These are phyloP conservation scores for Moxostoma hubbsi DNA, from an alignment of 2,797 vertebrate genomes.

Conservation along the genomic window DNA sequence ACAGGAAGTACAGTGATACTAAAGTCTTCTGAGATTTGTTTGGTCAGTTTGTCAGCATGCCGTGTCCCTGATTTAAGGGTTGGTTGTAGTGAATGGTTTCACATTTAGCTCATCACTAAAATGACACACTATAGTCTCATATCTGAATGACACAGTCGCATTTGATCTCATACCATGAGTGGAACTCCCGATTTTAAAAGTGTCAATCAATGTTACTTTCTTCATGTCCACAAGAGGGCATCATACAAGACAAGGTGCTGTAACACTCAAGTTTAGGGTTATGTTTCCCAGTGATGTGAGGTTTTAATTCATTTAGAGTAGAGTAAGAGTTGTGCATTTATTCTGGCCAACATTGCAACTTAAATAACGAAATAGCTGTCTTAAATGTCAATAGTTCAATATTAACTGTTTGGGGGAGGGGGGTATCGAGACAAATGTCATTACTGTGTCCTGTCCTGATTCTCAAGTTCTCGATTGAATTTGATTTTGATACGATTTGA, in stretches of 20 bases:
- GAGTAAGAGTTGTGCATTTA: too few relatives aligned
- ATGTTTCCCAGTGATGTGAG: not conserved
- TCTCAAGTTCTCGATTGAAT: too few relatives aligned
- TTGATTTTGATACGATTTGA: too few relatives aligned
- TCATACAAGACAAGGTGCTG: not conserved
- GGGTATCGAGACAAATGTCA: too few relatives aligned
- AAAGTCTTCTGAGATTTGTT: not conserved
- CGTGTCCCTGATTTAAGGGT: not conserved
- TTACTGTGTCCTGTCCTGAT: too few relatives aligned
- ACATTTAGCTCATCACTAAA: not conserved
- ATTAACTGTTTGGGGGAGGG: too few relatives aligned
- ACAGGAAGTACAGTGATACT: not conserved
- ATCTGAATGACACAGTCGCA: not conserved
- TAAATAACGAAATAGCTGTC: too few relatives aligned
- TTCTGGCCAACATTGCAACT: too few relatives aligned
- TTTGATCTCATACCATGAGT: too few relatives aligned
- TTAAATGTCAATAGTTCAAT: too few relatives aligned
- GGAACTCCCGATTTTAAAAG: too few relatives aligned
- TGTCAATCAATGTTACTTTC: not conserved
- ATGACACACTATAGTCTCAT: not conserved
- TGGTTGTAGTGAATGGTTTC: not conserved
- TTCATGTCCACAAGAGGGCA: slow-evolving; percentile 31
- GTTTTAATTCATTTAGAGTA: not conserved
- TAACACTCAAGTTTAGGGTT: not conserved
- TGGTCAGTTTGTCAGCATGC: not conserved